Conservation (phyloP, 1,140 invertebrate species). For the Conus ventricosus region DNA sequence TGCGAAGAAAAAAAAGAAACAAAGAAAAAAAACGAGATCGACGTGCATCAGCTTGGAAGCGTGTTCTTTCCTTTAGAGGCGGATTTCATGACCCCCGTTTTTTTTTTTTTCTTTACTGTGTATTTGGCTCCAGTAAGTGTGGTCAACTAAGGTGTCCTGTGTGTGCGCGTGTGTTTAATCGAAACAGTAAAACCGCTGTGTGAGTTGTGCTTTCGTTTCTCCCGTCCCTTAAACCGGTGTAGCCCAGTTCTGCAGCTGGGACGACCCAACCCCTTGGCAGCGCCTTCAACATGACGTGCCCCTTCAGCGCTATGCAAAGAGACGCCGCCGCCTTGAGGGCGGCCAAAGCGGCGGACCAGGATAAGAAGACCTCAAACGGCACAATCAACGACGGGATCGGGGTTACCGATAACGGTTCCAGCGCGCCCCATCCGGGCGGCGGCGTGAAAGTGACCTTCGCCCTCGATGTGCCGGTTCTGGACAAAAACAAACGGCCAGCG, state of each 20-base stretch:
- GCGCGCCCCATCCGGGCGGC: background rate
- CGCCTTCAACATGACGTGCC: constrained; percentile 31
- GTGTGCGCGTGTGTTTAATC: background rate
- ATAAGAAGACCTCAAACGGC: background rate
- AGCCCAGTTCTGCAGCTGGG: background rate
- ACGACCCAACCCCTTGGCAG: background rate
- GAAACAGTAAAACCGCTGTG: background rate
- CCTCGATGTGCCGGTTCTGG: constrained; percentile 9
- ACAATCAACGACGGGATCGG: background rate
- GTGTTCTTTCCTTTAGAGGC: too few relatives aligned
- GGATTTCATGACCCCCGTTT: too few relatives aligned
- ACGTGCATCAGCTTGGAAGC: too few relatives aligned
- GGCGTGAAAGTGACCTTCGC: constrained; percentile 24
- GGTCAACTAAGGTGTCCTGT: background rate
- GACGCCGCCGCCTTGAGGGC: constrained; percentile 6
- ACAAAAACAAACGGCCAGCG: background rate
- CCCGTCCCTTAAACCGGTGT: background rate
- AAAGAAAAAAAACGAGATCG: too few relatives aligned
- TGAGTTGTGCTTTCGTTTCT: background rate
- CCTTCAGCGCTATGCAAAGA: constrained; percentile 17
- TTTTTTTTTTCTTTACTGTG: background rate
- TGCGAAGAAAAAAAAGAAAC: too few relatives aligned
- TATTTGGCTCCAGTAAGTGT: background rate
- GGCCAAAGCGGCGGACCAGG: background rate
- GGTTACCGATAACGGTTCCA: background rate